Evolutionary conservation across 2,888 invertebrate species (phyloP).

Genomic region (Euzophera pinguis): DNA sequence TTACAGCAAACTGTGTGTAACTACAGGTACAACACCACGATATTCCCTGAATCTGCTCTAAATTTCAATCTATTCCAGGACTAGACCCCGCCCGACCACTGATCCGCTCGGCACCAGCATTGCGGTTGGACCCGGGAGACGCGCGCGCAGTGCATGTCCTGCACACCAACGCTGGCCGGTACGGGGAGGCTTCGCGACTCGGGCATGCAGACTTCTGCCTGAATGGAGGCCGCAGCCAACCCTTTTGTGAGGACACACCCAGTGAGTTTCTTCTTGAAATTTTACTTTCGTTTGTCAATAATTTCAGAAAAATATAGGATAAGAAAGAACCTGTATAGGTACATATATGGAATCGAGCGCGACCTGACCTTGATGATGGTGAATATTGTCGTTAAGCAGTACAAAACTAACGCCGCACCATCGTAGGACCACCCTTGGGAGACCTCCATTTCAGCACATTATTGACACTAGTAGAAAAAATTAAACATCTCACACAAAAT

Average conservation of each 20-base stretch:
- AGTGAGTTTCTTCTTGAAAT: constrained; percentile 64
- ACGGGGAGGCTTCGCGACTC: constrained; percentile 85
- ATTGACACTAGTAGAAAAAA: too few relatives aligned
- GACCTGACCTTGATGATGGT: too few relatives aligned
- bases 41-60: too few relatives aligned
- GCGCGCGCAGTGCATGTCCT: constrained; percentile 88
- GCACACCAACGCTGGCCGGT: constrained; percentile 89
- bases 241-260: constrained; percentile 85
- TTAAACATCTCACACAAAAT: too few relatives aligned
- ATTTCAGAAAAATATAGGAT: background rate
- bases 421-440: too few relatives aligned
- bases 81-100: constrained; percentile 88
- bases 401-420: too few relatives aligned
- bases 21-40: too few relatives aligned
- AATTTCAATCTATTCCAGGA: constrained; percentile 47
- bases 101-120: constrained; percentile 81
- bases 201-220: constrained; percentile 91
- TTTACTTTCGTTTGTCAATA: background rate
- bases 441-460: too few relatives aligned
- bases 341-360: too few relatives aligned
- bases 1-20: too few relatives aligned
- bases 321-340: too few relatives aligned
- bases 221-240: constrained; percentile 88
- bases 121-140: constrained; percentile 85
- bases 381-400: too few relatives aligned